Base-by-base conservation (phyloP, 2,113 vertebrate species). In the Mesembrinibis cayennensis region DNA sequence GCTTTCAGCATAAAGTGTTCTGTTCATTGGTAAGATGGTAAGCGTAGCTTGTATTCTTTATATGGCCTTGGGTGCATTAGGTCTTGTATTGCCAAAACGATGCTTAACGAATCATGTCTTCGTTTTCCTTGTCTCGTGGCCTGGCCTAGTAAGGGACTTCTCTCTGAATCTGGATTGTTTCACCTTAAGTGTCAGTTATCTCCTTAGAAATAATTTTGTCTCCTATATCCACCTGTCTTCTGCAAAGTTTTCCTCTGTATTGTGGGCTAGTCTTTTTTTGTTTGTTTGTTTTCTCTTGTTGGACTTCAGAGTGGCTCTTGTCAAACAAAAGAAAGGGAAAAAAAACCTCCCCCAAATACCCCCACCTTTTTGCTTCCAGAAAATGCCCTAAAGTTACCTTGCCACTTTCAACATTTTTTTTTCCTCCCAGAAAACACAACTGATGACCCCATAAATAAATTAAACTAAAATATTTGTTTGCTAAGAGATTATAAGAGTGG, bases 61-160 rank as follows among this genome's bases (percentile, higher is more conserved):
- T 36, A 5, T 38, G 61, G 70, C 38, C 27, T 53, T 53, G 49
- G 25, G 25, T 71, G 23, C 17, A 3, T 63, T 70, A 73, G 34
- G 36, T 66, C 47, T 91, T 80, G 22, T 79, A 21, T 58, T 55
- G 30, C 49, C 66, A 76, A 56, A 95, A 44, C 2, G 1, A 19
- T 44, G 38, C 77, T 78, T 45, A 58, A 58, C 63, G 58, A 69
- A 50, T 71, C 18, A 8, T 3, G 16, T 59, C 19, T 65, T 11
- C 0, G 0, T 66, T 74, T 90, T 34, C 36, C 23, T 79, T 49
- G 44, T 86, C 27, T 49, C 0, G 0, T 74, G 29, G 40, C 34
- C 32, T 8, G 19, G 49, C 23, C 50, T 90, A 6, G 13, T 50
- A 21, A 61, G 22, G 25, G 63, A 19, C 12, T 63, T 59, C 14